These are phyloP conservation scores for Halcyon malimbica DNA, from an alignment of 2,113 vertebrate genomes.

Conservation along the genomic window DNA sequence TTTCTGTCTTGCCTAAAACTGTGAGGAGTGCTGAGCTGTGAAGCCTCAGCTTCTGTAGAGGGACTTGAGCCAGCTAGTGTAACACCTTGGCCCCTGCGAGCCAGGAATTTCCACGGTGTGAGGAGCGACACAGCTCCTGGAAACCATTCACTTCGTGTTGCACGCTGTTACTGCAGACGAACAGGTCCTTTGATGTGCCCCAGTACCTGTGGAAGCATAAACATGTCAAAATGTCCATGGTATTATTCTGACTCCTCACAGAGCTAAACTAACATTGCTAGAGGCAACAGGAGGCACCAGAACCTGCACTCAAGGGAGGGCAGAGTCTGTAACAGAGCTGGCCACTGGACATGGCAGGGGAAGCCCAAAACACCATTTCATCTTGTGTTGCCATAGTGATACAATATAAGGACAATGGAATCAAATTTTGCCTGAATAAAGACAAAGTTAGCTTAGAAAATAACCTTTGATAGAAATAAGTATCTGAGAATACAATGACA, in stretches of 20 bases:
- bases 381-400: background rate
- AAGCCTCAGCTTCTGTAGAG: background rate
- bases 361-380: background rate
- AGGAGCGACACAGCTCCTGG: background rate
- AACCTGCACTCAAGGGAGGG: background rate
- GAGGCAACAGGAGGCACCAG: background rate
- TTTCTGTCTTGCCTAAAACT: background rate
- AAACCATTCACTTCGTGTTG: background rate
- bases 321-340: background rate
- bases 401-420: background rate
- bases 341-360: background rate
- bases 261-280: background rate
- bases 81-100: fast-evolving
- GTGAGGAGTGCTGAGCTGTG: background rate
- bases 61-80: background rate
- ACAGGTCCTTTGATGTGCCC: background rate
- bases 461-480: conserved; percentile 6
- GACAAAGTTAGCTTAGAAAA: conserved; percentile 14
- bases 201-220: background rate
- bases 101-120: background rate
- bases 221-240: background rate
- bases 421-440: conserved; percentile 27
- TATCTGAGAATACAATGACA: conserved; percentile 10
- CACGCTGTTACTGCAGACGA: background rate
- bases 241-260: background rate